phyloP scores from a whole-genome alignment of 1,140 invertebrate species.

The Apis mellifera region DNA sequence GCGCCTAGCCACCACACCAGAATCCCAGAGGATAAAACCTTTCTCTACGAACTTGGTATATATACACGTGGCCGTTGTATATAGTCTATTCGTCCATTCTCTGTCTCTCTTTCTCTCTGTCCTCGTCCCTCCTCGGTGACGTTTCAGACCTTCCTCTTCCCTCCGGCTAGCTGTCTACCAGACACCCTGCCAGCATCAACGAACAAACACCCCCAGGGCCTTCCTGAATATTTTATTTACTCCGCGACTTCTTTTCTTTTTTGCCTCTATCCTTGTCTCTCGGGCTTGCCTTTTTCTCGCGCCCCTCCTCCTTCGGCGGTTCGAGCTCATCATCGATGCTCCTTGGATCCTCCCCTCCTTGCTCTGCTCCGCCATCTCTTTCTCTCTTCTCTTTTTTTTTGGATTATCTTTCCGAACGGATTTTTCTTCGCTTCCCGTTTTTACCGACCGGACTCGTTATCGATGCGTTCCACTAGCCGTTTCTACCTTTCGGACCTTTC shows the following conservation, averaged over 20 bases:
- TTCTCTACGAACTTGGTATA: conserved; percentile 43
- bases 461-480: conserved; percentile 21
- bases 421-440: conserved; percentile 19
- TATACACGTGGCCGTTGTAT: conserved; percentile 37
- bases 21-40: conserved; percentile 73
- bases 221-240: conserved; percentile 77
- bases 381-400: no score
- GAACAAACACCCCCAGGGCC: conserved; percentile 69
- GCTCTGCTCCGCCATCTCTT: background rate
- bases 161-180: conserved; percentile 38
- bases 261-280: background rate
- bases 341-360: background rate
- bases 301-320: background rate
- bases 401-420: background rate
- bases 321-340: conserved; percentile 40
- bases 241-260: conserved; percentile 36
- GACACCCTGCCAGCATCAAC: conserved; percentile 63
- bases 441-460: conserved; percentile 38
- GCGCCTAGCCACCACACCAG: background rate
- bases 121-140: conserved; percentile 6
- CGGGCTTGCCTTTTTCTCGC: conserved; percentile 3
- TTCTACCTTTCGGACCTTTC: background rate
- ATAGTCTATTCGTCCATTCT: conserved; percentile 44
- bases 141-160: conserved; percentile 4
- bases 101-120: background rate